These are phyloP conservation scores for Hydrozoanthus tunicans DNA, from an alignment of 64 coral and sea anemone genomes.

Conservation along the genomic window DNA sequence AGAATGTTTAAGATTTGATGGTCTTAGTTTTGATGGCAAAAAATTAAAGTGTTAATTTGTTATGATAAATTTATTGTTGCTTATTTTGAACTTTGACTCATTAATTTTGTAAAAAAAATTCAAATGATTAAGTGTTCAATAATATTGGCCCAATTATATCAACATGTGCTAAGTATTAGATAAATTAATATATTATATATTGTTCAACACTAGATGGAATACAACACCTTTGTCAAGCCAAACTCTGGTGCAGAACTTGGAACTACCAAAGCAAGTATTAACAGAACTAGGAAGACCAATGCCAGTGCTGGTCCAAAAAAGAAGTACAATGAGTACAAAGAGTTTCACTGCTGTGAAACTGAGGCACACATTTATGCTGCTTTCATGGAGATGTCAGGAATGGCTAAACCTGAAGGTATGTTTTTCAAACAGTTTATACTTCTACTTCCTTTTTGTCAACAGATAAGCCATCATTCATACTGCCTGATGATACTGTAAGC, in stretches of 20 bases:
- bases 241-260: not conserved
- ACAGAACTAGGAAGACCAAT: slow-evolving; percentile 22
- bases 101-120: no score
- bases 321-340: slow-evolving; percentile 29
- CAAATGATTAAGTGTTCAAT: no score
- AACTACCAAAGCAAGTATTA: not conserved
- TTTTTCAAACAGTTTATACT: no score
- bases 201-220: slow-evolving; percentile 16
- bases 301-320: slow-evolving; percentile 9
- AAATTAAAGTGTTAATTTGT: no score
- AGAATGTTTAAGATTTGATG: no score
- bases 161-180: no score
- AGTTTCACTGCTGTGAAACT: slow-evolving; percentile 6
- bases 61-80: no score
- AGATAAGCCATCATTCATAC: slow-evolving; percentile 45
- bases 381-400: slow-evolving; percentile 22
- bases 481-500: slow-evolving; percentile 43
- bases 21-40: no score
- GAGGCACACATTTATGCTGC: slow-evolving; percentile 23
- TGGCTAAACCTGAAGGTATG: not conserved
- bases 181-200: slow-evolving; percentile 6
- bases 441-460: not conserved
- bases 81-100: no score
- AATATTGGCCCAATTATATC: no score
- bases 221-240: slow-evolving; percentile 47